Conservation (phyloP, 2,888 invertebrate genomes). For the Oasisia sp. region DNA sequence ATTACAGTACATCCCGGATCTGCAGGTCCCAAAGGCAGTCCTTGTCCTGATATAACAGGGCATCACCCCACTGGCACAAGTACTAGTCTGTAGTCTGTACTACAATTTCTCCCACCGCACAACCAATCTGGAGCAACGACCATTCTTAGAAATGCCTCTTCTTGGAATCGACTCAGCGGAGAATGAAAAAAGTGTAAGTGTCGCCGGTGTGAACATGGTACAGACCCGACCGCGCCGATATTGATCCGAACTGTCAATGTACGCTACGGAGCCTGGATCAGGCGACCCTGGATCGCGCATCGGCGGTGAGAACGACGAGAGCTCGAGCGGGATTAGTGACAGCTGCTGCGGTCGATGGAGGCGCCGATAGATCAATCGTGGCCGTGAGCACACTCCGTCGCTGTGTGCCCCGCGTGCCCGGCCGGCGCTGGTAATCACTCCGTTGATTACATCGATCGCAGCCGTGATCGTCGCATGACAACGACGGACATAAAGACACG, state of each 20-base stretch:
- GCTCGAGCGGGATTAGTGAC: neutral
- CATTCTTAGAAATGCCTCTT: slow-evolving; percentile 1
- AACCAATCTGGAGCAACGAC: neutral
- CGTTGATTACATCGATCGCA: neutral
- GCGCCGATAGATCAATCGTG: slow-evolving; percentile 8
- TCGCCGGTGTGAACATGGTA: neutral
- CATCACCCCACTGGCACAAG: too few species aligned
- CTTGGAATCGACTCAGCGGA: neutral
- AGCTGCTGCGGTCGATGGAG: slow-evolving; percentile 4
- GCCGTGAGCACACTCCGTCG: neutral
- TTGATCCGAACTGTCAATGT: neutral
- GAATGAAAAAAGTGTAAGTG: neutral
- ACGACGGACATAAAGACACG: neutral
- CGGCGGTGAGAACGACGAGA: neutral
- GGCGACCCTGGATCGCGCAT: neutral
- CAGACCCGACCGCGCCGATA: neutral
- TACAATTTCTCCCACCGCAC: neutral
- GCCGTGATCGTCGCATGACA: neutral
- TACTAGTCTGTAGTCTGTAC: neutral
- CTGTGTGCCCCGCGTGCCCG: neutral
- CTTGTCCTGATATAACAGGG: too few species aligned
- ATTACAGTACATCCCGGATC: too few species aligned
- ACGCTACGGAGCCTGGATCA: neutral
- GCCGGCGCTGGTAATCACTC: neutral
- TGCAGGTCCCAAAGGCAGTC: too few species aligned